Conservation (phyloP, 2,797 vertebrate species). For the Lepus townsendii region DNA sequence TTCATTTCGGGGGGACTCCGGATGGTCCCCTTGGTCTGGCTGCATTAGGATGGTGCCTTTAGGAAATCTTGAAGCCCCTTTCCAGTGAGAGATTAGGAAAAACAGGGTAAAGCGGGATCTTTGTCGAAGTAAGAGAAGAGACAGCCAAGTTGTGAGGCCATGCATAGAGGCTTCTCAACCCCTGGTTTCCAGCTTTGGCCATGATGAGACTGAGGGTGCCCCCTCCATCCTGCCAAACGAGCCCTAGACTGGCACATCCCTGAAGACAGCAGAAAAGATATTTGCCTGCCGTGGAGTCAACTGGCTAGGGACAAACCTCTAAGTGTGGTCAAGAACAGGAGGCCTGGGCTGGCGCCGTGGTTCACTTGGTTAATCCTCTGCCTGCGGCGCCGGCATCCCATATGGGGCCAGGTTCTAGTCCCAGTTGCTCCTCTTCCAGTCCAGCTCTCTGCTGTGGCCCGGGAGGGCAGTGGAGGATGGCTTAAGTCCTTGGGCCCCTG, state of each 20-base stretch:
- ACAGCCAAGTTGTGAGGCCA: rapidly evolving
- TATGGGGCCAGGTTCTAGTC: too few species aligned
- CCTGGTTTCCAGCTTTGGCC: neutral
- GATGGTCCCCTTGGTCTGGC: rapidly evolving
- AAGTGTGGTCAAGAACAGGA: neutral
- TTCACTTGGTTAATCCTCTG: too few species aligned
- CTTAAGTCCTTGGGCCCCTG: too few species aligned
- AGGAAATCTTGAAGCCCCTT: neutral
- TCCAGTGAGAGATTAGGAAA: neutral
- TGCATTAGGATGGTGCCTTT: neutral
- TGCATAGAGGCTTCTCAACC: neutral
- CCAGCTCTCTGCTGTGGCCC: too few species aligned
- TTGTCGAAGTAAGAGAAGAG: neutral
- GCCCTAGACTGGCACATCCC: neutral
- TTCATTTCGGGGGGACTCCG: neutral
- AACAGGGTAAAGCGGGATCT: neutral
- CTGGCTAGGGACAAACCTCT: neutral
- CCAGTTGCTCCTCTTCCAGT: too few species aligned
- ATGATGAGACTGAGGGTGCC: neutral
- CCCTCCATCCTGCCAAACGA: neutral
- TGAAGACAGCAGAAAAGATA: neutral
- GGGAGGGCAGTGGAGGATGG: too few species aligned
- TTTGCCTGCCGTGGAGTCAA: neutral
- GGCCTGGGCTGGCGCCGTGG: neutral
- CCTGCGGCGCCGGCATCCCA: too few species aligned